Conservation (phyloP, 2,797 vertebrate species). For the Carapus acus region DNA sequence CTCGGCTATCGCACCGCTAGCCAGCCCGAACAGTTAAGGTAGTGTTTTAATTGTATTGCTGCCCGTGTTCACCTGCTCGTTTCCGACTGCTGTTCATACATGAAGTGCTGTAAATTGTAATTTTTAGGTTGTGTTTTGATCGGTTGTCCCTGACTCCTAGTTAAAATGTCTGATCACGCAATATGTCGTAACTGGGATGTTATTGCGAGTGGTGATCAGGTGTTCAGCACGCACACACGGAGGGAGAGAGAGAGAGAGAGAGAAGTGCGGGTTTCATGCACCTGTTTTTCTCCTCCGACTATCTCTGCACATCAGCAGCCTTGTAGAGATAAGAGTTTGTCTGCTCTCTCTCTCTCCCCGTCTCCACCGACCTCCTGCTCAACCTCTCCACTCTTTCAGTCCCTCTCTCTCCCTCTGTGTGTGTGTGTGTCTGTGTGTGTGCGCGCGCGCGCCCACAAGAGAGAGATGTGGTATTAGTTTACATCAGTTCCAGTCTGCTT, state of each 20-base stretch:
- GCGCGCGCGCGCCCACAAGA: conserved; percentile 7
- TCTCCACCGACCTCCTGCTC: too few species aligned
- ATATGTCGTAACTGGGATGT: conserved; percentile 18
- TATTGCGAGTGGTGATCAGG: conserved; percentile 22
- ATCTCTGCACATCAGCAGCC: conserved; percentile 28
- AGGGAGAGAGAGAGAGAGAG: background rate
- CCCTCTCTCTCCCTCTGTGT: too few species aligned
- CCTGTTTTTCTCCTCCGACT: conserved; percentile 37
- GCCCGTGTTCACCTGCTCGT: conserved; percentile 40
- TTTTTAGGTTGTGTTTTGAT: background rate
- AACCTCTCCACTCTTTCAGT: too few species aligned
- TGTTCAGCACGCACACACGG: conserved; percentile 8
- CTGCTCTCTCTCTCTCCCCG: background rate
- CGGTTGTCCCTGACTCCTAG: conserved; percentile 14
- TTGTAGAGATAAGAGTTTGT: conserved; percentile 16
- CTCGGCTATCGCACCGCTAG: conserved; percentile 1
- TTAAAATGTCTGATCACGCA: conserved; percentile 13
- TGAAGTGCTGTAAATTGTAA: background rate
- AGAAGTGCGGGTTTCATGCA: conserved; percentile 19
- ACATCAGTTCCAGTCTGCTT: conserved; percentile 48
- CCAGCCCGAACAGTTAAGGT: background rate
- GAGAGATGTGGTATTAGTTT: conserved; percentile 48
- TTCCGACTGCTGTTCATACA: conserved; percentile 21
- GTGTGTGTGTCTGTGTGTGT: background rate
- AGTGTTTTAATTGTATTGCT: conserved; percentile 5